Evolutionary conservation across 2,797 vertebrate species (phyloP), one percentile per base, ranked within the genome.

Genomic region (Acrocephalus scirpaceus): DNA sequence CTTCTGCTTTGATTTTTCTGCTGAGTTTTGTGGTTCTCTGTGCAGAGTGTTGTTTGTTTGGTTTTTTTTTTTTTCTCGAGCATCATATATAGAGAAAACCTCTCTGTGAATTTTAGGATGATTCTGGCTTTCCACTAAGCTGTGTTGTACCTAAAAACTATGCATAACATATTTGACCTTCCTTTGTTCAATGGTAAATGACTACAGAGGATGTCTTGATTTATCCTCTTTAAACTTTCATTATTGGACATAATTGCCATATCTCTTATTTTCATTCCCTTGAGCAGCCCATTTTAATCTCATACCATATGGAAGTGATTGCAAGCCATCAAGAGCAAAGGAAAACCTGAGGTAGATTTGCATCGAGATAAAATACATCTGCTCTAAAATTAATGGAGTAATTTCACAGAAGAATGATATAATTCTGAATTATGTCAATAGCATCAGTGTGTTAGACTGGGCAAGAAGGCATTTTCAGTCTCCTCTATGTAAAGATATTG

Each of bases 231-330:
- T 85, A 94, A 94, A 44, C 58, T 80, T 85, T 92, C 83, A 93
- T 96, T 89, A 95, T 94, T 95, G 61, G 36, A 66, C 48, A 86
- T 96, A 96, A 97, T 92, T 95, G 67, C 72, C 64, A 82, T 92
- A 90, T 92, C 70, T 91, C 73, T 71, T 88, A 56, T 92, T 93
- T 91, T 90, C 83, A 92, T 93, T 95, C 88, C 95, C 90, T 73
- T 66, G 88, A 95, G 90, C 92, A 84, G 44, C 32, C 69, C 40
- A 66, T 93, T 95, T 89, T 94, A 96, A 88, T 86, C 75, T 89
- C 71, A 64, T 60, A 86, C 72, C 91, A 92, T 93, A 96, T 96
- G 92, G 94, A 95, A 96, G 66, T 81, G 60, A 87, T 82, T 97
- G 84, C 81, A 93, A 75, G 21, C 56, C 78, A 78, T 82, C 77